Base-by-base conservation (phyloP, 1,140 invertebrate genomes). In the Phymastichus coffea region DNA sequence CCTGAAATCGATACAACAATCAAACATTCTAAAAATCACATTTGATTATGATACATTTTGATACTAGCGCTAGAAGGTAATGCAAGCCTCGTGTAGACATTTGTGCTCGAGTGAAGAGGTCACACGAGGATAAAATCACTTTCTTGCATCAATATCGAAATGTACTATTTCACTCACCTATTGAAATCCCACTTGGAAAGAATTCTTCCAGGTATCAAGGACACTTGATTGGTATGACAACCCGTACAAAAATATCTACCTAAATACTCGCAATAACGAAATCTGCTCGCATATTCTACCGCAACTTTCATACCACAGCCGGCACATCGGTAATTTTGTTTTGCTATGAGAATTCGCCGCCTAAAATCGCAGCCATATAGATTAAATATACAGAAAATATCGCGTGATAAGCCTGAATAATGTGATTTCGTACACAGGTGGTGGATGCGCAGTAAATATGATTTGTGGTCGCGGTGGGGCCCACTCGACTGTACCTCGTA, bases 211-310 rank as follows among this genome's bases (percentile, higher is more conserved):
- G 93, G 93, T 66, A 95, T 90, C 48, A 88, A 75, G 4, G 88
- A 81, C 46, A 86, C 79, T 66, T 91, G 85, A 72, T 92, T 90
- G 9, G 83, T 87, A 76, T 95, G 93, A 73, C 93, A 95, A 26
- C 90, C 91, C 6, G 91, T 92, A 73, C 93, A 95, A 75, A 95
- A 93, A 77, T 91, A 93, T 68, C 92, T 87, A 14, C 91, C 92
- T 43, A 94, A 79, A 73, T 95, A 95, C 69, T 91, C 85, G 74
- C 93, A 95, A 69, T 92, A 93, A 8, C 90, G 82, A 75, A 88
- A 89, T 65, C 85, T 83, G 20, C 86, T 84, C 9, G 88, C 83
- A 69, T 90, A 91, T 54, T 86, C 85, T 60, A 82, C 75, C 2
- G 88, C 86, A 9, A 94, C 88, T 66, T 86, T 87, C 80, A 89